Base-by-base conservation (phyloP, 2,797 vertebrate species). In the Ptychadena robeensis region DNA sequence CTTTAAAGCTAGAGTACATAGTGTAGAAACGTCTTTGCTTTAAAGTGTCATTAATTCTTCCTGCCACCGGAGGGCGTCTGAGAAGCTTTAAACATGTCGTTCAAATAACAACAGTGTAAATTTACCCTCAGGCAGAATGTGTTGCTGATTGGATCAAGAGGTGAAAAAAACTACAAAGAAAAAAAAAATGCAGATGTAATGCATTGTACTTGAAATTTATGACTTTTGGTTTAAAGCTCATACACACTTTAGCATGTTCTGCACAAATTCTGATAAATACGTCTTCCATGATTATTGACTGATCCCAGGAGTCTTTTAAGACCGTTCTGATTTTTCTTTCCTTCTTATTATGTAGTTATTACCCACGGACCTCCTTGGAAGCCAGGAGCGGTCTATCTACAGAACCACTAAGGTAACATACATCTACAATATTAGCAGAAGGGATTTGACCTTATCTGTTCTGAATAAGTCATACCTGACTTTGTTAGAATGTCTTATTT, bases 371-470 rank as follows among this genome's bases (percentile, higher is more conserved):
- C 71, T 74, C 80, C 28, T 57, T 82, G 80, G 80, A 82, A 68
- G 57, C 70, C 80, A 82, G 80, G 32, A 75, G 72, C 71, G 30
- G 71, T 74, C 68, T 82, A 67, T 68, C 80, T 73, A 82, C 38
- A 66, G 80, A 82, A 57, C 80, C 80, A 74, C 80, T 75, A 82
- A 82, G 80, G 80, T 82, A 82, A 61, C 37, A 64, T 74, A 59
- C 74, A 37, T 59, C 4, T 44, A 35, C 10, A 59, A n/a, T 38
- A 34, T 73, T 57, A 57, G 15, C 64, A 67, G 10, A 38, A 57
- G 14, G 0, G 48, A 79, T 40, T 22, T n/a, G 14, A 32, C 30
- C 22, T 7, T 14, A 28, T 68, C 67, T 80, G 78, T 34, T 70
- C 53, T 38, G 67, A 34, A 70, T 38, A 67, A 70, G 25, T 31